Base-by-base conservation (phyloP, 2,888 invertebrate species). In the Macaria liturata region DNA sequence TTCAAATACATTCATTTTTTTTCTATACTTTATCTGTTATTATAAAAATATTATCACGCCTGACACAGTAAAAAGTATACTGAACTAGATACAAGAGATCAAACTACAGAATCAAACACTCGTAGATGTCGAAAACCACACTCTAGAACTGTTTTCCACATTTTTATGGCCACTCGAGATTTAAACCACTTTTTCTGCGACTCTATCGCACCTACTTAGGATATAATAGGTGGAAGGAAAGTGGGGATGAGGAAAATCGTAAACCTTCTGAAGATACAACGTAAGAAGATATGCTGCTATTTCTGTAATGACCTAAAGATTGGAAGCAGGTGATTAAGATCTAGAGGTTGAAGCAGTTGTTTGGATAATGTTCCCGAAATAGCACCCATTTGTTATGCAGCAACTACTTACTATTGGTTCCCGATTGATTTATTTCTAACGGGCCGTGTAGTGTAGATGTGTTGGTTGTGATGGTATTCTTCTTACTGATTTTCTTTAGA, bases 331-430 rank as follows among this genome's bases (percentile, higher is more conserved):
- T 73, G 72, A 77, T 74, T 69, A 72, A 61, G 59, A 74, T 72
- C 74, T 71, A 68, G 61, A 65, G 62, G 69, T 71, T 59, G 56
- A 65, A 63, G 66, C 61, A 64, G 67, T 66, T 76, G 78, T 81
- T 76, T 79, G 75, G 75, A 78, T 76, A 83, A 75, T 61, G 65
- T 59, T 66, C 74, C 74, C 69, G 62, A 82, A 82, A 83, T 82
- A 82, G 75, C 71, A 69, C 53, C 65, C 70, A 75, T 75, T 77
- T 75, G 77, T 76, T 75, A 66, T 68, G 65, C 70, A 70, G 70
- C 61, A 69, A 71, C 72, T 66, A 66, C 64, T 71, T 67, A 66
- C 65, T 73, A 72, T 73, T 71, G 69, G 71, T 69, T 64, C 59
- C 50, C 68, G 68, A 80, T 78, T 74, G 75, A 75, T 55, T 81